Percentiles rank a stretch among this genome's conserved stretches.
Conservation (phyloP, 1,140 invertebrate genomes). For the Zaprionus inermis region DNA sequence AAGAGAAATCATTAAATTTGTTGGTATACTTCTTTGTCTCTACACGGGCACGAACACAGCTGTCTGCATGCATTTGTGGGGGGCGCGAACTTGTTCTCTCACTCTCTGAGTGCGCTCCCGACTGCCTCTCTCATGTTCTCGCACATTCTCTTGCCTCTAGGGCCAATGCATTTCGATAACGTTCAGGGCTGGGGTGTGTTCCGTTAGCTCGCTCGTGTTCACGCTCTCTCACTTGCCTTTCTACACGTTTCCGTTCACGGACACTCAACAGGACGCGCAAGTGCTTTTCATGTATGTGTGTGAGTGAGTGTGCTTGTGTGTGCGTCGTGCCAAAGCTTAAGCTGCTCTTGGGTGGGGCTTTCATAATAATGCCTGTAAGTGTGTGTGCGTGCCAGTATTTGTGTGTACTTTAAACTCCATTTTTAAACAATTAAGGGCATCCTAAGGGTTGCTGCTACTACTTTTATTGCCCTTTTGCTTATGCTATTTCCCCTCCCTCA, state of each 20-base stretch:
- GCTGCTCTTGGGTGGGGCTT: slow-evolving; percentile 47
- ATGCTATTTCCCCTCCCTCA: slow-evolving; percentile 9
- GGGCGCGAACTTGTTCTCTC: slow-evolving; percentile 1
- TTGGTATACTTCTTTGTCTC: slow-evolving; percentile 76
- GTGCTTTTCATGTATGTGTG: slow-evolving; percentile 40
- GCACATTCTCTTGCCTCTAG: slow-evolving; percentile 16
- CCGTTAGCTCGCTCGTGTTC: slow-evolving; percentile 52
- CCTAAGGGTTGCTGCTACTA: slow-evolving; percentile 45
- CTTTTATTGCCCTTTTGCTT: slow-evolving; percentile 39
- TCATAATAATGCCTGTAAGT: neutral
- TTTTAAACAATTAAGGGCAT: slow-evolving; percentile 66
- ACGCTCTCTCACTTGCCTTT: slow-evolving; percentile 53
- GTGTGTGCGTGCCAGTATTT: neutral
- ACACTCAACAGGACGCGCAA: slow-evolving; percentile 67
- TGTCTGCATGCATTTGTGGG: slow-evolving; percentile 47
- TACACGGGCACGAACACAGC: slow-evolving; percentile 33
- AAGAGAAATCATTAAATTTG: slow-evolving; percentile 81
- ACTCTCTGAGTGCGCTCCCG: neutral
- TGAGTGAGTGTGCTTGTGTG: slow-evolving; percentile 11
- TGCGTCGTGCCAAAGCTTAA: slow-evolving; percentile 48
- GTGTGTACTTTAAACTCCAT: slow-evolving; percentile 61
- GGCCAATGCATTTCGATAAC: slow-evolving; percentile 40
- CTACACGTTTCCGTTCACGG: slow-evolving; percentile 42
- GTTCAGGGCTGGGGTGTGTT: slow-evolving; percentile 57
- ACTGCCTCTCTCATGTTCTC: slow-evolving; percentile 5